Evolutionary conservation across 2,888 invertebrate species (phyloP).

Genomic region (Ceramica pisi): DNA sequence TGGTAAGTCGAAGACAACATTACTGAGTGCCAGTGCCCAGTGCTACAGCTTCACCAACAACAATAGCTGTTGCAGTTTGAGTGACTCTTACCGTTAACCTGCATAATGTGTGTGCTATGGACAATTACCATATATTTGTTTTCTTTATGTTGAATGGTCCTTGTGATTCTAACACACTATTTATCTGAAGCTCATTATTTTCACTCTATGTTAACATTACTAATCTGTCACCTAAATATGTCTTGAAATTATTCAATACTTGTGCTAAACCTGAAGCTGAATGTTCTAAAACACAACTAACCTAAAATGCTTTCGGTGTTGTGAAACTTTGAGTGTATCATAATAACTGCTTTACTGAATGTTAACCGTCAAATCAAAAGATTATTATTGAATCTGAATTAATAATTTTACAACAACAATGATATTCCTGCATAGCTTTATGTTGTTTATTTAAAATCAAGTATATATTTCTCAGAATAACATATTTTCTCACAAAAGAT

Average conservation of each 20-base stretch:
- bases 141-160: constrained; percentile 89
- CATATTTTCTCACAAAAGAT: neutral
- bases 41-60: constrained; percentile 82
- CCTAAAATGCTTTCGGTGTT: constrained; percentile 62
- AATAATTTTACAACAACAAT: constrained; percentile 15
- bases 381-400: constrained; percentile 41
- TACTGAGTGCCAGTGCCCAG: constrained; percentile 84
- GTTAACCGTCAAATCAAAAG: constrained; percentile 44
- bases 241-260: constrained; percentile 48
- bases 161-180: constrained; percentile 89
- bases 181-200: constrained; percentile 65
- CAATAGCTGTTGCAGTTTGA: constrained; percentile 86
- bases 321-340: constrained; percentile 54
- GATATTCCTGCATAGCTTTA: constrained; percentile 1
- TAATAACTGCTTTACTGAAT: constrained; percentile 56
- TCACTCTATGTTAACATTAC: constrained; percentile 70
- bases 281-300: constrained; percentile 61
- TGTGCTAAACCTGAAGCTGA: constrained; percentile 41
- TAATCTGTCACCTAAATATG: constrained; percentile 63
- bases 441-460: constrained; percentile 20
- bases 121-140: constrained; percentile 81
- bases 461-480: constrained; percentile 12
- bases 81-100: constrained; percentile 86
- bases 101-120: constrained; percentile 89
- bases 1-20: constrained; percentile 91